Percentiles rank a stretch among this genome's conserved stretches.
phyloP scores from a whole-genome alignment of 2,888 invertebrate species.

The Gymnosoma rotundatum region DNA sequence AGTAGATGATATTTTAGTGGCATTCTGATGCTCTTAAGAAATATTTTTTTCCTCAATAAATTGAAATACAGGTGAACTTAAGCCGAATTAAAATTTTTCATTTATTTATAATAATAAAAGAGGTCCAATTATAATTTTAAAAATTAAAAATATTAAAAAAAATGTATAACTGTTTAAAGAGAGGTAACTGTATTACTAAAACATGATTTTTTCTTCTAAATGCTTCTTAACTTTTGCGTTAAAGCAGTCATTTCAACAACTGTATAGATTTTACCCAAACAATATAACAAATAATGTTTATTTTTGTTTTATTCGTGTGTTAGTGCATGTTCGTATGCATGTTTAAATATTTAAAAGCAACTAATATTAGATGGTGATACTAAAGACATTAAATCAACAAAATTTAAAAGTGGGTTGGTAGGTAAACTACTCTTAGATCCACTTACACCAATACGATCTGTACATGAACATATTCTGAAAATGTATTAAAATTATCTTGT shows the following conservation, averaged over 20 bases:
- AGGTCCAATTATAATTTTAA: too few species aligned
- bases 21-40: too few species aligned
- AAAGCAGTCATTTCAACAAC: neutral
- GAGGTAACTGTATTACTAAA: too few species aligned
- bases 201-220: too few species aligned
- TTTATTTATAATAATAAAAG: too few species aligned
- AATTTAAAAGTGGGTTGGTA: constrained; percentile 73
- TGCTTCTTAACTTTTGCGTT: neutral
- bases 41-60: too few species aligned
- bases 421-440: constrained; percentile 72
- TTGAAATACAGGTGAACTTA: too few species aligned
- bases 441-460: constrained; percentile 35
- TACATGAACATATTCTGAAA: neutral
- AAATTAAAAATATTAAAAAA: too few species aligned
- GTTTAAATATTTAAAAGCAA: constrained; percentile 17
- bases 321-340: neutral
- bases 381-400: constrained; percentile 58
- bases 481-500: constrained; percentile 11
- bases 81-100: too few species aligned
- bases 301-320: neutral
- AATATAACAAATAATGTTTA: constrained; percentile 6
- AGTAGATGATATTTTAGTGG: too few species aligned
- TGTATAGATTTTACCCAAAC: neutral
- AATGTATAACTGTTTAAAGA: too few species aligned
- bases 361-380: constrained; percentile 42